Evolutionary conservation across 2,888 invertebrate species (phyloP).

Genomic region (Melieria omissa): DNA sequence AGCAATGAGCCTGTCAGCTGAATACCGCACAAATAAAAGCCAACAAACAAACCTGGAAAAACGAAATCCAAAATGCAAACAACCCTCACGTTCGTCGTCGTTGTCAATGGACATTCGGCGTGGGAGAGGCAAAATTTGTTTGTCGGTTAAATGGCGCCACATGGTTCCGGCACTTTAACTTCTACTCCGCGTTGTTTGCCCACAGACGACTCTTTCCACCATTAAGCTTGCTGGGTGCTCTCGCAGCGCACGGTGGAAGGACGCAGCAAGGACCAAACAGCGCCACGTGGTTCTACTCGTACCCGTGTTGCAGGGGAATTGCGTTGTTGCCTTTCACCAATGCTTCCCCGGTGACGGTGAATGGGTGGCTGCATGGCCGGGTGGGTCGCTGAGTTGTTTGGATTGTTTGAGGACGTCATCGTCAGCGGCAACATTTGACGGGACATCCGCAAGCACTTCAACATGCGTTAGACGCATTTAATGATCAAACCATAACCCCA

Average conservation of each 20-base stretch:
- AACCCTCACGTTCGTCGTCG: conserved; percentile 32
- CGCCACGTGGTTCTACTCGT: conserved; percentile 41
- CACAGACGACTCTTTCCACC: not conserved
- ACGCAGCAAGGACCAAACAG: conserved; percentile 14
- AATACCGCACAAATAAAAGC: too few relatives aligned
- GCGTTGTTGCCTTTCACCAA: conserved; percentile 41
- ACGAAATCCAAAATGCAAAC: conserved; percentile 43
- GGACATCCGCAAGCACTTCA: conserved; percentile 35
- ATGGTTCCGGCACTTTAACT: conserved; percentile 60
- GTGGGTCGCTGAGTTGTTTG: not conserved
- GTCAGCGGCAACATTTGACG: conserved; percentile 29
- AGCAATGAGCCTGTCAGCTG: too few relatives aligned
- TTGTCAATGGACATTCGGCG: conserved; percentile 12
- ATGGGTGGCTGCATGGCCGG: not conserved
- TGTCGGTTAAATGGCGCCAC: conserved; percentile 51
- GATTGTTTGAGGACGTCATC: conserved; percentile 26
- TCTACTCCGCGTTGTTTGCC: conserved; percentile 26
- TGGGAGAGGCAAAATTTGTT: conserved; percentile 47
- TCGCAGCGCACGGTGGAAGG: not conserved
- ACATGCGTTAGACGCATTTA: conserved; percentile 35
- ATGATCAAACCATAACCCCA: conserved; percentile 23
- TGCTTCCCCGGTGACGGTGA: conserved; percentile 32
- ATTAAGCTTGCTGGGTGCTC: too few relatives aligned
- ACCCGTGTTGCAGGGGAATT: conserved; percentile 15
- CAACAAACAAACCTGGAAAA: too few relatives aligned